A percentile compares a stretch with the other conserved stretches of the same genome.
Evolutionary conservation across 2,888 invertebrate genomes (phyloP).

Genomic region (Rhogogaster chlorosoma): DNA sequence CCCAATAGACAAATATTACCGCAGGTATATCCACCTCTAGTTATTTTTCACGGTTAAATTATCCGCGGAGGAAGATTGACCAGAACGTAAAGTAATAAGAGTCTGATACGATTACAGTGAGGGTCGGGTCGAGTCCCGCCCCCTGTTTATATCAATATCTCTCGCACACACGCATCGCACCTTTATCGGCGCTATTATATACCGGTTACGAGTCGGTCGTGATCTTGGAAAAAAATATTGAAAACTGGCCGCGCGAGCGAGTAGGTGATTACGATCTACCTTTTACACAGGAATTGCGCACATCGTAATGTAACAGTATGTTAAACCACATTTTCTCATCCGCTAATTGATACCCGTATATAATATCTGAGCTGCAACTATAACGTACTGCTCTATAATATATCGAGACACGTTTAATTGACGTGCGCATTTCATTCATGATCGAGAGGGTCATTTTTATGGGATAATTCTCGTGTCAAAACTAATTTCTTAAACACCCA

Average conservation of each 20-base stretch:
- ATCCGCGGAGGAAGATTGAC: conserved; percentile 67
- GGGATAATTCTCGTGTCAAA: not conserved
- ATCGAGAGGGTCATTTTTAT: not conserved
- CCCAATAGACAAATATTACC: not conserved
- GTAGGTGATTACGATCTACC: not conserved
- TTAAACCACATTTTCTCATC: not conserved
- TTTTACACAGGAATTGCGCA: not conserved
- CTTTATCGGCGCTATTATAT: conserved; percentile 34
- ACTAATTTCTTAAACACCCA: not conserved
- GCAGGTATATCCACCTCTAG: not conserved
- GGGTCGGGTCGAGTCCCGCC: conserved; percentile 71
- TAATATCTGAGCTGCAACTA: not conserved
- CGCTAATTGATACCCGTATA: conserved; percentile 24
- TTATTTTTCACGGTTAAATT: not conserved
- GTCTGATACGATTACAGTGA: conserved; percentile 72
- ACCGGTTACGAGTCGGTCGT: conserved; percentile 16
- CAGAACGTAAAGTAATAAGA: conserved; percentile 54
- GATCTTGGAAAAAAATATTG: conserved; percentile 29
- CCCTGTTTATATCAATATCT: conserved; percentile 78
- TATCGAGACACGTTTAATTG: not conserved
- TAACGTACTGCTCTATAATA: not conserved
- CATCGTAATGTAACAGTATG: not conserved
- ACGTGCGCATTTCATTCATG: not conserved
- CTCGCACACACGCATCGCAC: conserved; percentile 60
- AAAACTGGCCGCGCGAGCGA: conserved; percentile 15